Evolutionary conservation across 2,888 invertebrate genomes (phyloP), one percentile per base, ranked within the genome.

Genomic region (Odontothrips loti): DNA sequence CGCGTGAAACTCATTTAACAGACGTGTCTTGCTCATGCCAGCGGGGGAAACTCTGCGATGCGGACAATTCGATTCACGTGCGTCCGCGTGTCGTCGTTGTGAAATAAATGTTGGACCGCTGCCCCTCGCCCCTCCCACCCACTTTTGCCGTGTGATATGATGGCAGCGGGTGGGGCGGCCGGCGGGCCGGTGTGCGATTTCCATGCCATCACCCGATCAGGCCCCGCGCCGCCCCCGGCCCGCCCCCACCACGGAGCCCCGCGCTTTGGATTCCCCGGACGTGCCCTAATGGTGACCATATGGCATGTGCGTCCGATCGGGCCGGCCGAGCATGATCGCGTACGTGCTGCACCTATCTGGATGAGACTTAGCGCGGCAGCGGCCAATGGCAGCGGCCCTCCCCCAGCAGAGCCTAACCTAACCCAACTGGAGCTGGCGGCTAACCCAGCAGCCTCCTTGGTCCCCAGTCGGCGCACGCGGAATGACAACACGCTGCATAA

Each of bases 281-380:
- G 68, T 68, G 68, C 68, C 23, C 68, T 68, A 68, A 68, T 68
- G 23, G 68, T 68, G 23, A 68, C 68, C 68, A 68, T 68, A 68
- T 68, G 68, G 68, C 68, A 68, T 68, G 23, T 23, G 68, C 68
- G n/a, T 20, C 68, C 68, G 4, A 43, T 43, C 34, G 34, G 34
- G 34, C 34, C 34, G 34, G 34, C 34, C 34, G 34, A 6, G 34
- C 51, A 12, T 51, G 51, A 17, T 20, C 34, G 34, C 51, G 23
- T 68, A 68, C 68, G 68, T 68, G 68, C 68, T 11, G 23, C 68
- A 23, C 68, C 68, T 23, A 23, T 23, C 68, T 6, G 23, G 68
- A 68, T 68, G 68, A 68, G 68, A 68, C 23, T 68, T 68, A 68
- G 58, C n/a, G 58, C 58, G 58, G n/a, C 20, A 11, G n/a, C 58